Evolutionary conservation across 2,888 invertebrate species (phyloP).

Genomic region (Laothoe populi): DNA sequence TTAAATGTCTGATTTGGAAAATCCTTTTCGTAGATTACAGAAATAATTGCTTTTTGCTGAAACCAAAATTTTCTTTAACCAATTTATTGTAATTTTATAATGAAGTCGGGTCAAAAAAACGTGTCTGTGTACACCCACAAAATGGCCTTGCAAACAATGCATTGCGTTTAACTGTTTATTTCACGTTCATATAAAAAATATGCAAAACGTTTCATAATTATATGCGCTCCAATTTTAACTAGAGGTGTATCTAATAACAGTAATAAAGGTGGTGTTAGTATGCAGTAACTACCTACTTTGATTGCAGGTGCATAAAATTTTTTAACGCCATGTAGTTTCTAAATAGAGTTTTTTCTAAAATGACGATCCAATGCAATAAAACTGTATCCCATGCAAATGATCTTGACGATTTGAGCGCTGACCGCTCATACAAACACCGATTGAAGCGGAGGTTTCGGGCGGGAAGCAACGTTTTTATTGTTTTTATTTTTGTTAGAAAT

Average conservation of each 20-base stretch:
- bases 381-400: too few relatives aligned
- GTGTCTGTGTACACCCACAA: conserved; percentile 43
- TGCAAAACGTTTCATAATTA: conserved; percentile 27
- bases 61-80: neutral
- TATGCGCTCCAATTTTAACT: conserved; percentile 15
- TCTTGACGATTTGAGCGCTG: too few relatives aligned
- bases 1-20: conserved; percentile 34
- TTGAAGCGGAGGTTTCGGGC: too few relatives aligned
- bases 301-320: conserved; percentile 13
- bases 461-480: too few relatives aligned
- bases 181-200: conserved; percentile 33
- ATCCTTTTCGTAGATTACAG: conserved; percentile 22
- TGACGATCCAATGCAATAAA: too few relatives aligned
- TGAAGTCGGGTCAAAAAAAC: conserved; percentile 39
- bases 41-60: conserved; percentile 5
- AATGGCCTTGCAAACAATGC: conserved; percentile 56
- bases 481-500: too few relatives aligned
- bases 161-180: conserved; percentile 46
- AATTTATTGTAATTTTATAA: conserved; percentile 31
- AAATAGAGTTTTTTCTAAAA: too few relatives aligned
- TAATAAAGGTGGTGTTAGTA: conserved; percentile 30
- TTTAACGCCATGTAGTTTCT: too few relatives aligned
- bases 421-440: too few relatives aligned
- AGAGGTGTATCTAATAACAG: conserved; percentile 15
- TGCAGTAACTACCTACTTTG: conserved; percentile 29